Evolutionary conservation across 2,113 vertebrate genomes (phyloP).

Genomic region (Ardeotis arabs): DNA sequence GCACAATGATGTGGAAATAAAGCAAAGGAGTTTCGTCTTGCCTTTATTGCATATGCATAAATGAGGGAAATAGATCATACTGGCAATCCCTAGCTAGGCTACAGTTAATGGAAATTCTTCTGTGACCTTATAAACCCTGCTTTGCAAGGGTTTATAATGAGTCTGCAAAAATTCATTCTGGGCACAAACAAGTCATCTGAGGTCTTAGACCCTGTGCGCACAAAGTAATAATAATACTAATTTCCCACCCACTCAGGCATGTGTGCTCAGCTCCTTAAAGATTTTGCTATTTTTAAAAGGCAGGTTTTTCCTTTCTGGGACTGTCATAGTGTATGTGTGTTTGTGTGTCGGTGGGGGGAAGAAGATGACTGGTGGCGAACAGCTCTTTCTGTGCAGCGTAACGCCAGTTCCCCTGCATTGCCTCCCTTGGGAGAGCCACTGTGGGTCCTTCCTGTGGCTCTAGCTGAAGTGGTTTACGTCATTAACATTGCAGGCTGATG

Average conservation of each 20-base stretch:
- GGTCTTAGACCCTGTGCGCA: constrained; percentile 8
- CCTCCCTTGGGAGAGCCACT: neutral
- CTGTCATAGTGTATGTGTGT: neutral
- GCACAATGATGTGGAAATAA: constrained; percentile 52
- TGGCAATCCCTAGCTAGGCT: constrained; percentile 34
- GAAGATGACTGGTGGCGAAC: rapidly evolving
- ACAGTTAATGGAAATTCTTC: constrained; percentile 44
- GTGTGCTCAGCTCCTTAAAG: neutral
- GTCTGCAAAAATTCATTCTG: constrained; percentile 38
- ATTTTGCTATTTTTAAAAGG: neutral
- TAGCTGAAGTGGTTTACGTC: neutral
- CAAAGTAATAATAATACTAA: neutral
- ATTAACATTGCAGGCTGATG: neutral
- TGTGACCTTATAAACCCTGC: constrained; percentile 36
- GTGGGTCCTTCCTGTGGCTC: neutral
- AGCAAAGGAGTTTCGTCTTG: constrained; percentile 16
- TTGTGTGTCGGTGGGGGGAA: rapidly evolving
- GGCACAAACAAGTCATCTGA: constrained; percentile 32
- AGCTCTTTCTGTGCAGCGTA: neutral
- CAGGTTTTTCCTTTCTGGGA: neutral
- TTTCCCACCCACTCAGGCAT: constrained; percentile 42
- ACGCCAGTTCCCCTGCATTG: neutral
- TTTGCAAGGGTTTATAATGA: constrained; percentile 37
- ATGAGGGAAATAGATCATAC: constrained; percentile 8
- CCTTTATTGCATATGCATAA: constrained; percentile 28